Conservation (phyloP, 92 coral and sea anemone genomes). For the Umimayanthus kanabou region DNA sequence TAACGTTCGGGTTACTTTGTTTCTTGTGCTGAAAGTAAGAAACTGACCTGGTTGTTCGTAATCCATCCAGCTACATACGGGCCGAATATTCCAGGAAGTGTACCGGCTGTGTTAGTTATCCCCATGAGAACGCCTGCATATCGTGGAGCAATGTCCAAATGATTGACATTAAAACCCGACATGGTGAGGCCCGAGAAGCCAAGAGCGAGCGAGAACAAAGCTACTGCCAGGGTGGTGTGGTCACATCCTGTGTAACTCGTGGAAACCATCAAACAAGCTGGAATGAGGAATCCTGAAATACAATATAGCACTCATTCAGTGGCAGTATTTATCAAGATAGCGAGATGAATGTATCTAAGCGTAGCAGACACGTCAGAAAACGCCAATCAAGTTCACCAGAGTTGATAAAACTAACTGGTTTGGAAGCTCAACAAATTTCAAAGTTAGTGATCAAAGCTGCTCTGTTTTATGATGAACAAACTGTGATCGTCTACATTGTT, state of each 20-base stretch:
- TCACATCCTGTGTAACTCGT: slow-evolving; percentile 87
- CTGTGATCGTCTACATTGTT: too few species aligned
- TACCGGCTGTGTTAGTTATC: slow-evolving; percentile 78
- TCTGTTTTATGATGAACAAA: too few species aligned
- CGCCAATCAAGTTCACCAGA: too few species aligned
- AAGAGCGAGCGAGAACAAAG: slow-evolving; percentile 77
- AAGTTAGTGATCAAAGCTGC: too few species aligned
- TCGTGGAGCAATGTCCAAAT: slow-evolving; percentile 92
- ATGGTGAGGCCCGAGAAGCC: slow-evolving; percentile 58
- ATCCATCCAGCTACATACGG: slow-evolving; percentile 85
- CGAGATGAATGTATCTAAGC: too few species aligned
- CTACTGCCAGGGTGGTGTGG: slow-evolving; percentile 76
- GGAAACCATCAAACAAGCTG: slow-evolving; percentile 82
- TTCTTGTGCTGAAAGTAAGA: neutral
- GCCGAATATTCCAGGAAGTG: slow-evolving; percentile 84
- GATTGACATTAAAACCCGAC: slow-evolving; percentile 74
- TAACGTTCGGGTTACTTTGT: too few species aligned
- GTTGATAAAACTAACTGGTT: too few species aligned
- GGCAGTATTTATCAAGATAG: neutral
- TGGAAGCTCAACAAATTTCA: too few species aligned
- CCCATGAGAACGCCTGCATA: slow-evolving; percentile 97
- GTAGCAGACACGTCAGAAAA: too few species aligned
- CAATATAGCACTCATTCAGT: neutral
- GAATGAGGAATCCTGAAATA: slow-evolving; percentile 71
- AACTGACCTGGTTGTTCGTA: slow-evolving; percentile 77